Conservation (phyloP, 2,113 vertebrate species). For the Limanda limanda region DNA sequence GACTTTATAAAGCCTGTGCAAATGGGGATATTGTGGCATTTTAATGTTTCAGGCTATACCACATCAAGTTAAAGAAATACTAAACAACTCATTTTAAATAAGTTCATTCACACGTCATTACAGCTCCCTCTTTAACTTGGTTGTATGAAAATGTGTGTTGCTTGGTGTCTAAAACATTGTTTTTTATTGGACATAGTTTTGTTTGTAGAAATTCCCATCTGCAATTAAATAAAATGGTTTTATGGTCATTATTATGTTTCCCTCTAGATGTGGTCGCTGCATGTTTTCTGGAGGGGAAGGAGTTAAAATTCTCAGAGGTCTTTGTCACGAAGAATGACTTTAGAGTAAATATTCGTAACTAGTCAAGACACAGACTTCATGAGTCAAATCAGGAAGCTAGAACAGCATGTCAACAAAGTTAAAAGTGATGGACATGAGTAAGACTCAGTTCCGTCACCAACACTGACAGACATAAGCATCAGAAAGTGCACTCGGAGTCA, state of each 20-base stretch:
- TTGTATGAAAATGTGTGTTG: background rate
- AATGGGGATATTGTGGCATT: conserved; percentile 1
- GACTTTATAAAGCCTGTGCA: background rate
- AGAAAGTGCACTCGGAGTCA: background rate
- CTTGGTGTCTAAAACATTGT: conserved; percentile 16
- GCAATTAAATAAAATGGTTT: conserved; percentile 22
- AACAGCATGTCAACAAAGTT: background rate
- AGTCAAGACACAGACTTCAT: conserved; percentile 22
- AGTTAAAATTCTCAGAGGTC: conserved; percentile 26
- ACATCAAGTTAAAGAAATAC: conserved; percentile 18
- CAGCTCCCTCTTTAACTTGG: conserved; percentile 13
- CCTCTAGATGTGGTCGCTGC: background rate
- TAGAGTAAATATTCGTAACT: conserved; percentile 40
- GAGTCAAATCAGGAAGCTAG: conserved; percentile 10
- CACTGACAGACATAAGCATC: conserved; percentile 7
- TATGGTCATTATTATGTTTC: conserved; percentile 7
- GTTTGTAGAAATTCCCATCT: conserved; percentile 32
- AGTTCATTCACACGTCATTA: background rate
- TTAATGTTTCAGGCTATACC: conserved; percentile 17
- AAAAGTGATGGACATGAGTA: background rate
- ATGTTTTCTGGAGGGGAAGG: background rate
- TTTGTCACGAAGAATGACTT: conserved; percentile 22
- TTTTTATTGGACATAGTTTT: conserved; percentile 21
- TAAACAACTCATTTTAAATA: conserved; percentile 11
- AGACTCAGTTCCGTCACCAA: conserved; percentile 3